Evolutionary conservation across 1,140 invertebrate genomes (phyloP).

Genomic region (Drosophila takahashii): DNA sequence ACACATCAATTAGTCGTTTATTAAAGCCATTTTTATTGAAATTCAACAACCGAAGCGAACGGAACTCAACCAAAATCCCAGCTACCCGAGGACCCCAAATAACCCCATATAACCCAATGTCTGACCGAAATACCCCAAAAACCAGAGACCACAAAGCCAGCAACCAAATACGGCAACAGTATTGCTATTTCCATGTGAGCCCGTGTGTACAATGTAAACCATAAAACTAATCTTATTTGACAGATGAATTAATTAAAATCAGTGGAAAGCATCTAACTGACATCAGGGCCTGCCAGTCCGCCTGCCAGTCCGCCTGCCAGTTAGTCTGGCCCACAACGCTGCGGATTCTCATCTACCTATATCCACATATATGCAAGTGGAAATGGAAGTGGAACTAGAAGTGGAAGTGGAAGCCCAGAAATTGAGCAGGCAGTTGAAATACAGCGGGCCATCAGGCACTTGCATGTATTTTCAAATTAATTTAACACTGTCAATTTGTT

Average conservation of each 20-base stretch:
- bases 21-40: constrained; percentile 43
- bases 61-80: background rate
- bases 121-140: constrained; percentile 14
- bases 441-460: constrained; percentile 36
- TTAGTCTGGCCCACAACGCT: constrained; percentile 25
- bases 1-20: constrained; percentile 44
- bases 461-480: constrained; percentile 82
- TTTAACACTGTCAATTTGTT: constrained; percentile 83
- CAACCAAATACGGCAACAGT: constrained; percentile 48
- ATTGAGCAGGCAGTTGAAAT: constrained; percentile 27
- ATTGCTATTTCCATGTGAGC: constrained; percentile 25
- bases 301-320: constrained; percentile 33
- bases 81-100: background rate
- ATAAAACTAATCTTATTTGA: constrained; percentile 84
- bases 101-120: background rate
- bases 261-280: constrained; percentile 77
- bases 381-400: background rate
- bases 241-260: constrained; percentile 84
- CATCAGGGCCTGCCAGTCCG: constrained; percentile 44
- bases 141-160: constrained; percentile 35
- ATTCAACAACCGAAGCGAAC: constrained; percentile 3
- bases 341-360: constrained; percentile 30
- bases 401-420: constrained; percentile 12
- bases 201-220: constrained; percentile 66
- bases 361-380: constrained; percentile 17